Evolutionary conservation across 2,888 invertebrate genomes (phyloP).

Genomic region (Eupeodes latifasciatus): DNA sequence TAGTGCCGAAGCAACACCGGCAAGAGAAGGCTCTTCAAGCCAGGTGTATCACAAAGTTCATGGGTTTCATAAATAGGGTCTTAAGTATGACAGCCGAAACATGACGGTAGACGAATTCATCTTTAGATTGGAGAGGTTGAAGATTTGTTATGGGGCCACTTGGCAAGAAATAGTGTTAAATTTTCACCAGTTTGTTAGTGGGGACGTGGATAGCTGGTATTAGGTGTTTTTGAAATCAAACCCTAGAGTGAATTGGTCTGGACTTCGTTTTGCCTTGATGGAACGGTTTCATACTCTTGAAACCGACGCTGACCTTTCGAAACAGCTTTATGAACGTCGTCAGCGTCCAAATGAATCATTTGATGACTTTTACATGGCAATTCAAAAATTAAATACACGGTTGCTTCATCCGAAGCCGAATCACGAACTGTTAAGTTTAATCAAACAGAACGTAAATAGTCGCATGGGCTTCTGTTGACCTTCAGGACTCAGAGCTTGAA

Average conservation of each 20-base stretch:
- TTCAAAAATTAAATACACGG: background rate
- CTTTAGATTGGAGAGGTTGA: background rate
- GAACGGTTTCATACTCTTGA: background rate
- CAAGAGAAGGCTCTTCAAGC: background rate
- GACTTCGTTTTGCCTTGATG: background rate
- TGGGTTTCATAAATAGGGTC: background rate
- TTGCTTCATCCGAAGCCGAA: background rate
- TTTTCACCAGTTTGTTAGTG: background rate
- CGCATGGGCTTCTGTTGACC: background rate
- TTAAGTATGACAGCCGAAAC: background rate
- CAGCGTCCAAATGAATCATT: background rate
- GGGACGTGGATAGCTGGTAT: background rate
- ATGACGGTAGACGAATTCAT: constrained; percentile 31
- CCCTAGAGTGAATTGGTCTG: background rate
- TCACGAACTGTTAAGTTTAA: background rate
- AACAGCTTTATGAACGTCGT: background rate
- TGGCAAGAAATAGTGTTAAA: background rate
- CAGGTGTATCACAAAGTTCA: background rate
- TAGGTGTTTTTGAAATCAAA: background rate
- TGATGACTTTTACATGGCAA: background rate
- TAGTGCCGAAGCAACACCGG: too few relatives aligned
- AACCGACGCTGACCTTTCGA: background rate
- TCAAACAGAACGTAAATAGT: constrained; percentile 5
- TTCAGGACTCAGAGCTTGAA: background rate
- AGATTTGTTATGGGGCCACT: background rate